Evolutionary conservation across 2,797 vertebrate species (phyloP).

Genomic region (Liasis olivaceus): DNA sequence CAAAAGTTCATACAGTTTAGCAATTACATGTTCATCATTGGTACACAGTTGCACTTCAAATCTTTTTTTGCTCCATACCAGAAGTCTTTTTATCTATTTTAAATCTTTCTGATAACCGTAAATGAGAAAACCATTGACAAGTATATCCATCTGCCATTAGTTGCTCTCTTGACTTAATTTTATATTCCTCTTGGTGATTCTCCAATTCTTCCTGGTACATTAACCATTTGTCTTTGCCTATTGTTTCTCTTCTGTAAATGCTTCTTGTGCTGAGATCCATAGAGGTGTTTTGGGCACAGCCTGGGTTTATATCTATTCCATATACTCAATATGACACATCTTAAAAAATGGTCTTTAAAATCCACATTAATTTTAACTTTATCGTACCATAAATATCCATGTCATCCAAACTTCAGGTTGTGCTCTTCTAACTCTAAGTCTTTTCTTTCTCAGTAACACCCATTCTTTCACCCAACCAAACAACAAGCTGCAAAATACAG

Average conservation of each 20-base stretch:
- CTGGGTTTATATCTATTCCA: neutral
- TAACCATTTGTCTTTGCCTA: neutral
- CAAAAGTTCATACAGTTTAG: neutral
- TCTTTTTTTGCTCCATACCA: neutral
- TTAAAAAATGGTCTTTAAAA: neutral
- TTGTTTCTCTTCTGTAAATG: neutral
- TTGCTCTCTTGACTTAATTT: neutral
- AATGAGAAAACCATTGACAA: neutral
- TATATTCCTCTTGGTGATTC: neutral
- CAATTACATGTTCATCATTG: neutral
- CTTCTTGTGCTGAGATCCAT: neutral
- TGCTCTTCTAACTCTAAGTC: too few species aligned
- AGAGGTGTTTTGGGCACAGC: neutral
- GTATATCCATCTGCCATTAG: too few species aligned
- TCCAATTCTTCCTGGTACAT: neutral
- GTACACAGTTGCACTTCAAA: neutral
- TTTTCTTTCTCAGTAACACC: too few species aligned
- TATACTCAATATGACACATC: neutral
- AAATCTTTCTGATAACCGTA: neutral
- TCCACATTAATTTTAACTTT: neutral
- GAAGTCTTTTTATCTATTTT: too few species aligned
- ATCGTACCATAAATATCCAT: too few species aligned
- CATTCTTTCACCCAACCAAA: too few species aligned
- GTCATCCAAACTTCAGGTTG: too few species aligned
- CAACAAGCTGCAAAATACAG: too few species aligned